phyloP scores from a whole-genome alignment of 2,888 invertebrate genomes.

The Ctena decussata region DNA sequence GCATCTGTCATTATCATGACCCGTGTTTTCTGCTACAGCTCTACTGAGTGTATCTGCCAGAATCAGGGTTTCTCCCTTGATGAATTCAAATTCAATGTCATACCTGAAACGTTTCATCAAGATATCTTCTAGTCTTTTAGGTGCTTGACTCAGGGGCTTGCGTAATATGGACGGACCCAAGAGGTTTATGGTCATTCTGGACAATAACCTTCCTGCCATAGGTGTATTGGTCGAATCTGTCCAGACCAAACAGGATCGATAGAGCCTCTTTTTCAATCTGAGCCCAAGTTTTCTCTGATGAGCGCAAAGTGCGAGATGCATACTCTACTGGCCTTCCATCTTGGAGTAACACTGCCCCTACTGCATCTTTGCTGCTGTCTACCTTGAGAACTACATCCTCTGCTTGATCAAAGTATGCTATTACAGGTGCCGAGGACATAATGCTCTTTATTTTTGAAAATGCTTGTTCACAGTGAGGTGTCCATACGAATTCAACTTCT shows the following conservation, averaged over 20 bases:
- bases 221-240: neutral
- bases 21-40: neutral
- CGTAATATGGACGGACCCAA: neutral
- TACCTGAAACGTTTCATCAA: neutral
- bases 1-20: neutral
- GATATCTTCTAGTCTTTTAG: neutral
- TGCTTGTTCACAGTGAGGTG: constrained; percentile 40
- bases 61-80: neutral
- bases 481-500: constrained; percentile 51
- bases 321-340: constrained; percentile 20
- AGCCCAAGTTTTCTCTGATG: constrained; percentile 19
- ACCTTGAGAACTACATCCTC: constrained; percentile 20
- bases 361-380: constrained; percentile 15
- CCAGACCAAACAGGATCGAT: constrained; percentile 15
- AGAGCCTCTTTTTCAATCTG: constrained; percentile 46
- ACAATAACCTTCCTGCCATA: constrained; percentile 2
- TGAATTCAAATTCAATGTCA: constrained; percentile 8
- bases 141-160: neutral
- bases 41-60: neutral
- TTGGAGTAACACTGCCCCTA: constrained; percentile 26
- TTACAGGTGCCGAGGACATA: constrained; percentile 13
- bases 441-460: constrained; percentile 50
- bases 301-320: constrained; percentile 5
- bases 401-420: constrained; percentile 35
- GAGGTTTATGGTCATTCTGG: neutral